Percentiles rank a stretch among this genome's conserved stretches.
phyloP scores from a whole-genome alignment of 2,888 invertebrate genomes.

The Ashinkailepas kermadecensis region DNA sequence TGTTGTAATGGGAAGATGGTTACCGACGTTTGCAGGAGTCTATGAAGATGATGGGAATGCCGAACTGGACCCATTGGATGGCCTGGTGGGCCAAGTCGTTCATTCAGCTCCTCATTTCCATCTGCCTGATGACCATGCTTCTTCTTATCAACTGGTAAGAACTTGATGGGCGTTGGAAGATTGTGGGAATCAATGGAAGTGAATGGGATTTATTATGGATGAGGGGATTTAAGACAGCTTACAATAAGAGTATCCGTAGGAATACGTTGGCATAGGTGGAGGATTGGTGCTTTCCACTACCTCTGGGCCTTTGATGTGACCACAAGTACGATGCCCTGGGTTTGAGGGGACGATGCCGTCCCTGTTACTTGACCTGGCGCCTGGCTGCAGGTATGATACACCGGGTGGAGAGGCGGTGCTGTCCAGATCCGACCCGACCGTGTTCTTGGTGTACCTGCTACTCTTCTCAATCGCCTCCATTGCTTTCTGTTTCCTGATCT shows the following conservation, averaged over 20 bases:
- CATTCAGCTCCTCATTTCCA: slow-evolving; percentile 55
- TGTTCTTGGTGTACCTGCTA: slow-evolving; percentile 61
- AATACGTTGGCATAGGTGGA: no score
- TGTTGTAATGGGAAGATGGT: neutral
- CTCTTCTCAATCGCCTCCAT: slow-evolving; percentile 63
- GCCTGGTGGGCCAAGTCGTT: slow-evolving; percentile 78
- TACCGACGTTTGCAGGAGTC: slow-evolving; percentile 56
- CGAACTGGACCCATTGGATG: slow-evolving; percentile 73
- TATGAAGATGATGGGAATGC: slow-evolving; percentile 85
- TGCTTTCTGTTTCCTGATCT: slow-evolving; percentile 69
- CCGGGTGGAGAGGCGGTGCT: slow-evolving; percentile 55
- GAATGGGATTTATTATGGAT: no score
- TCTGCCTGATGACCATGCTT: slow-evolving; percentile 45
- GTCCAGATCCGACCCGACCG: slow-evolving; percentile 56
- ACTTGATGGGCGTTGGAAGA: no score
- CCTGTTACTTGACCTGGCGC: no score
- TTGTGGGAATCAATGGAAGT: no score
- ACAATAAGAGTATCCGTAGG: no score
- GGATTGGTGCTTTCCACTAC: no score
- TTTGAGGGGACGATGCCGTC: no score
- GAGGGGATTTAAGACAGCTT: no score
- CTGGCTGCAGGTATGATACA: neutral
- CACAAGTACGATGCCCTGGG: no score
- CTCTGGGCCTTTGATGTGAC: no score
- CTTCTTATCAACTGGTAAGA: slow-evolving; percentile 35